A percentile compares a stretch with the other conserved stretches of the same genome.
phyloP scores from a whole-genome alignment of 2,888 invertebrate species.

The Acrobasis repandana region DNA sequence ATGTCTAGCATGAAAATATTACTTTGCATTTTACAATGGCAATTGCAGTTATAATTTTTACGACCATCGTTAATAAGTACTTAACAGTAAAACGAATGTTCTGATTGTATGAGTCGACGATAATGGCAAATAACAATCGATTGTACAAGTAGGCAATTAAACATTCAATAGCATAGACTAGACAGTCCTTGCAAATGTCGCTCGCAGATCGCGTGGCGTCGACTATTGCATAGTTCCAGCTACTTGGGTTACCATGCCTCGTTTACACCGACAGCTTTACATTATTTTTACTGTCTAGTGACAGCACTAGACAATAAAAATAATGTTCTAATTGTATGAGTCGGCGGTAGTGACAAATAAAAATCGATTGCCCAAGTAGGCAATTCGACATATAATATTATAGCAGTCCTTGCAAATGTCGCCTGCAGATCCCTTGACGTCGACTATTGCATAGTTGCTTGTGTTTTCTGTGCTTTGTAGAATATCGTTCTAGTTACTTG shows the following conservation, averaged over 20 bases:
- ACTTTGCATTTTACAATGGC: neutral
- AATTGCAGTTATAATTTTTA: neutral
- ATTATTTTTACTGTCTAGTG: too few relatives aligned
- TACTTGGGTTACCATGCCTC: too few relatives aligned
- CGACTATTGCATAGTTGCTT: too few relatives aligned
- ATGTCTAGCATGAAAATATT: too few relatives aligned
- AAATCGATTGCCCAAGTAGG: slow-evolving; percentile 6
- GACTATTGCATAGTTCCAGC: too few relatives aligned
- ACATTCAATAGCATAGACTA: neutral
- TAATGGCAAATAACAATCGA: slow-evolving; percentile 1
- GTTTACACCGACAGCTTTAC: too few relatives aligned
- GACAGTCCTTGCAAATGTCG: neutral
- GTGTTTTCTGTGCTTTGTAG: too few relatives aligned
- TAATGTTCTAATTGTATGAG: too few relatives aligned
- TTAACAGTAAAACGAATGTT: neutral
- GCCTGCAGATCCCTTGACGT: too few relatives aligned
- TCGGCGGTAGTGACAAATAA: neutral
- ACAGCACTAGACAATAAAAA: too few relatives aligned
- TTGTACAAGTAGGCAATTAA: neutral
- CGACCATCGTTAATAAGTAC: neutral
- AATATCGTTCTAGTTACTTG: neutral
- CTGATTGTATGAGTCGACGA: neutral
- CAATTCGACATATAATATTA: neutral
- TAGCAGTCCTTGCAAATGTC: too few relatives aligned
- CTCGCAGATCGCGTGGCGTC: neutral